These are phyloP conservation scores for Neuroscelio doddi DNA, from an alignment of 2,888 invertebrate species.

Conservation along the genomic window DNA sequence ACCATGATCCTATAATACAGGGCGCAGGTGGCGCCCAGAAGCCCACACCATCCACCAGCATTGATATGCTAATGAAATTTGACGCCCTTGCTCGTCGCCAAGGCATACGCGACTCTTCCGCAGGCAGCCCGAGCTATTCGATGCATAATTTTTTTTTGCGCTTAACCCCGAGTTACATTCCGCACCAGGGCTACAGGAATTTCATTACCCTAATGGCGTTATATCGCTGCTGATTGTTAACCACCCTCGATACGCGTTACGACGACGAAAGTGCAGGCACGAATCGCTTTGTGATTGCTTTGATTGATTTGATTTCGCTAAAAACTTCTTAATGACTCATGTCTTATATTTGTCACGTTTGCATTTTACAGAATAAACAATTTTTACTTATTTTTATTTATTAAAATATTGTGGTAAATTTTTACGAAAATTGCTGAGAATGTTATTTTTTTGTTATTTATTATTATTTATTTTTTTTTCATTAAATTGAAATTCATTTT, in stretches of 20 bases:
- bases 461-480: too few relatives aligned
- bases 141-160: slow-evolving; percentile 54
- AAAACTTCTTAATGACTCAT: not conserved
- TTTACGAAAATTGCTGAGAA: too few relatives aligned
- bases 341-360: too few relatives aligned
- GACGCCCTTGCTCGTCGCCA: slow-evolving; percentile 64
- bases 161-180: slow-evolving; percentile 57
- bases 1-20: slow-evolving; percentile 68
- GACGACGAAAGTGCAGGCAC: not conserved
- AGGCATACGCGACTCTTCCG: not conserved
- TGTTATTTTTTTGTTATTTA: too few relatives aligned
- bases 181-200: slow-evolving; percentile 54
- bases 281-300: slow-evolving; percentile 6
- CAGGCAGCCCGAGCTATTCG: slow-evolving; percentile 12
- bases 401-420: too few relatives aligned
- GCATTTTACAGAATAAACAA: too few relatives aligned
- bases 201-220: slow-evolving; percentile 67
- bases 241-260: slow-evolving; percentile 13
- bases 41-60: slow-evolving; percentile 69
- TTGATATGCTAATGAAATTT: slow-evolving; percentile 73
- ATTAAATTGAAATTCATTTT: too few relatives aligned
- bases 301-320: slow-evolving; percentile 3
- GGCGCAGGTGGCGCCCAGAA: slow-evolving; percentile 69
- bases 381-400: too few relatives aligned
- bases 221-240: slow-evolving; percentile 53